Evolutionary conservation across 2,113 vertebrate species (phyloP), one percentile per base, ranked within the genome.

Genomic region (Numida meleagris): DNA sequence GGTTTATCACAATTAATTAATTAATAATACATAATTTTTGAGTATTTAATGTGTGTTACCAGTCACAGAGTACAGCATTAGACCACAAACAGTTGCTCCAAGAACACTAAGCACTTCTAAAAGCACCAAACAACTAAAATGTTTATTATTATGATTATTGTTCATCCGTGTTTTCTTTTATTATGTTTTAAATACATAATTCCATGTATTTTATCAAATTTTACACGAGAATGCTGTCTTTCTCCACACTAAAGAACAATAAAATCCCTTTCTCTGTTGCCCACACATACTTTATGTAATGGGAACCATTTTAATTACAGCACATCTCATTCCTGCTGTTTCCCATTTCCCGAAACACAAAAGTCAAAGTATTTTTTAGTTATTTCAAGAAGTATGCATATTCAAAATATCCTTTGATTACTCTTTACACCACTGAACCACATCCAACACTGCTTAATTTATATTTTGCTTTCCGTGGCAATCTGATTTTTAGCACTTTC

Each of bases 31-130:
- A 63, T 40, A 14, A 5, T 93, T 96, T 76, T 86, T 31, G 14
- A 82, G 45, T 43, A 79, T 70, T 80, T 93, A 72, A 85, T n/a
- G 43, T 73, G 68, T 51, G 65, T 94, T 91, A 67, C 73, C 14
- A 94, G 85, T 72, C 36, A 88, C 45, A 63, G 45, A 93, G 43
- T 82, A 89, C 95, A 20, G 83, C 10, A 76, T 79, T 78, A 94
- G 29, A 79, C 15, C 42, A 68, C 42, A 91, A 90, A 75, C 5
- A 58, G 70, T 89, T 88, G 70, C 27, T 87, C 68, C 12, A 83
- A 88, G 86, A 65, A 93, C 95, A 80, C 34, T 71, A 83, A 86
- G 63, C 34, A 89, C 77, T 95, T 93, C 53, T 2, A 71, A 80
- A 96, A 96, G 95, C 23, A 0, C 0, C 11, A 1, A 19, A 90